phyloP scores from a whole-genome alignment of 2,797 vertebrate species.

The Oceanodroma leucorhoa region DNA sequence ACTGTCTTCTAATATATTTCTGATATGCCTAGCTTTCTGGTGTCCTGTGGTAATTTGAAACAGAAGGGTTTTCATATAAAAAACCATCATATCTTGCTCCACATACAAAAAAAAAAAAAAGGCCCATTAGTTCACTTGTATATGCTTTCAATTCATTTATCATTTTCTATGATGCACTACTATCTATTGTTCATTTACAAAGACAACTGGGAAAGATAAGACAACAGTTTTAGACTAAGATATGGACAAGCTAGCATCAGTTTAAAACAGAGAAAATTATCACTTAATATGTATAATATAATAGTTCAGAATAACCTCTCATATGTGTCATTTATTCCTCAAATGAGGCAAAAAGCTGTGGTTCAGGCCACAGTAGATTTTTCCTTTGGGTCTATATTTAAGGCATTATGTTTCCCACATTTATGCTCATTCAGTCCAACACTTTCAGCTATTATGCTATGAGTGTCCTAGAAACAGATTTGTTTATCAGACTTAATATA shows the following conservation, averaged over 20 bases:
- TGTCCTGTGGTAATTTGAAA: not conserved
- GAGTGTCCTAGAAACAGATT: not conserved
- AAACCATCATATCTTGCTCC: not conserved
- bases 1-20: not conserved
- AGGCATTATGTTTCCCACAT: not conserved
- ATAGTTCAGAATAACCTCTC: not conserved
- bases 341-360: constrained; percentile 3
- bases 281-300: not conserved
- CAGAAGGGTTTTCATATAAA: not conserved
- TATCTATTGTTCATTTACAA: not conserved
- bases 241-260: not conserved
- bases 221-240: not conserved
- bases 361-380: not conserved
- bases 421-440: not conserved
- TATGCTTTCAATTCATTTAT: not conserved
- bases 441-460: not conserved
- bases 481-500: not conserved
- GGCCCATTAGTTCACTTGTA: not conserved
- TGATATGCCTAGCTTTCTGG: not conserved
- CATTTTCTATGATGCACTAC: not conserved
- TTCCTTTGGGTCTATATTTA: not conserved
- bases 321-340: not conserved
- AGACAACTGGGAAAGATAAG: not conserved
- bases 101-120: not conserved
- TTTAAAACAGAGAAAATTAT: constrained; percentile 1